Evolutionary conservation across 1,140 invertebrate species (phyloP).

Genomic region (Bombyx mandarina): DNA sequence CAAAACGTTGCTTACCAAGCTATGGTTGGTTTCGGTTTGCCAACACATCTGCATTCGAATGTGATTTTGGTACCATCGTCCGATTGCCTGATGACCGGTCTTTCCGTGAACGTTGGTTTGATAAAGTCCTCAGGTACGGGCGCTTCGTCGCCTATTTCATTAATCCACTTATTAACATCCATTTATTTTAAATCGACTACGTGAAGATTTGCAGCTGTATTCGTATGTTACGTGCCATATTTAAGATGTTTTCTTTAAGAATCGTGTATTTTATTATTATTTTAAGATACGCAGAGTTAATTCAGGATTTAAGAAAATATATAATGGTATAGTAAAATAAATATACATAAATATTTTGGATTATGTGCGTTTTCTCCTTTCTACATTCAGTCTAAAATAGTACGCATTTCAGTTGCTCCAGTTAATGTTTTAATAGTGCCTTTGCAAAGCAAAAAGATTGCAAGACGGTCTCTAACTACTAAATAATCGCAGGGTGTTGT

Average conservation of each 20-base stretch:
- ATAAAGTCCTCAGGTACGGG: conserved; percentile 90
- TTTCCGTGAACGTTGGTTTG: conserved; percentile 96
- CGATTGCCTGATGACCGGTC: conserved; percentile 94
- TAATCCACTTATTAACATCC: conserved; percentile 32
- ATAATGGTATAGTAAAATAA: conserved; percentile 26
- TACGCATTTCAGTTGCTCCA: conserved; percentile 65
- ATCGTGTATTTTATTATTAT: conserved; percentile 24
- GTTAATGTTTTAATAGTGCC: conserved; percentile 44
- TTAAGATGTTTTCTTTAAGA: conserved; percentile 68
- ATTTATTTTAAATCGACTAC: conserved; percentile 13
- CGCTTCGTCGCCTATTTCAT: conserved; percentile 87
- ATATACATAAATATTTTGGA: conserved; percentile 45
- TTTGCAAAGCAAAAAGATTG: conserved; percentile 43
- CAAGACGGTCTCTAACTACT: conserved; percentile 28
- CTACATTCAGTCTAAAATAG: conserved; percentile 40
- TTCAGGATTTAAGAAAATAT: conserved; percentile 39
- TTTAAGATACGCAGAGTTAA: conserved; percentile 44
- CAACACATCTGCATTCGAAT: conserved; percentile 96
- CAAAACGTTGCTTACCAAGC: conserved; percentile 82
- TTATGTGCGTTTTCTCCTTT: conserved; percentile 28
- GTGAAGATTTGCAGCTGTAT: conserved; percentile 38
- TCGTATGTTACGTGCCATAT: conserved; percentile 21
- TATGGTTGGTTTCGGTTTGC: conserved; percentile 92
- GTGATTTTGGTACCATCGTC: conserved; percentile 93
- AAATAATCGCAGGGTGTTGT: conserved; percentile 20